Conservation (phyloP, 1,140 invertebrate genomes). For the Dolichoris vasculosae region DNA sequence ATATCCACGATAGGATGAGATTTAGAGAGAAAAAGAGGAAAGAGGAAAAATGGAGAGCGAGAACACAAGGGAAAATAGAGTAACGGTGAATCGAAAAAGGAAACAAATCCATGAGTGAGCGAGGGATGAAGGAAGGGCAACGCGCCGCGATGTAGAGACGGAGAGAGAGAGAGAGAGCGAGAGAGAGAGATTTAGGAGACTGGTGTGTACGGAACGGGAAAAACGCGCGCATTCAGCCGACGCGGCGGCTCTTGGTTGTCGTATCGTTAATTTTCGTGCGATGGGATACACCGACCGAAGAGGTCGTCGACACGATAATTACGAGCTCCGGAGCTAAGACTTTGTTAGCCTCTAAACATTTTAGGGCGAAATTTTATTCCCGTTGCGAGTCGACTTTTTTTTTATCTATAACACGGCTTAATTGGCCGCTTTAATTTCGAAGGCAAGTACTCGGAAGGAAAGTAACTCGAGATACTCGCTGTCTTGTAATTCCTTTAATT, state of each 20-base stretch:
- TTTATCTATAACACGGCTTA: neutral
- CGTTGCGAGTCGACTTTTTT: neutral
- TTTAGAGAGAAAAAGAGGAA: neutral
- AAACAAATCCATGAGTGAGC: neutral
- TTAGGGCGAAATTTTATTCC: neutral
- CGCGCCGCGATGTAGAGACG: neutral
- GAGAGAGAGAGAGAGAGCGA: neutral
- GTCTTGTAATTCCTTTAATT: neutral
- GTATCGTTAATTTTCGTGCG: constrained; percentile 18
- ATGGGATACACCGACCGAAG: neutral
- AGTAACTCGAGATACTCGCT: neutral
- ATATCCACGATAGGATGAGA: neutral
- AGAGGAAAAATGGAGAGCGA: neutral
- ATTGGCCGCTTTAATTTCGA: neutral
- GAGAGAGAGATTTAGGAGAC: neutral
- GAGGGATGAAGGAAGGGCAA: neutral
- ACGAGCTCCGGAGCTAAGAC: neutral
- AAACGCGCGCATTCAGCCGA: neutral
- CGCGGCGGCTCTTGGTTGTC: neutral
- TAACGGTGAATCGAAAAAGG: neutral
- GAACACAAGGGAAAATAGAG: neutral
- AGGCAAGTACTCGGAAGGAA: too few species aligned
- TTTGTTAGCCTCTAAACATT: neutral
- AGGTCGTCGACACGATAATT: constrained; percentile 2
- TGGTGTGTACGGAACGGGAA: neutral